These are phyloP conservation scores for Drosophila arawakana DNA, from an alignment of 1,140 invertebrate species.

Conservation along the genomic window DNA sequence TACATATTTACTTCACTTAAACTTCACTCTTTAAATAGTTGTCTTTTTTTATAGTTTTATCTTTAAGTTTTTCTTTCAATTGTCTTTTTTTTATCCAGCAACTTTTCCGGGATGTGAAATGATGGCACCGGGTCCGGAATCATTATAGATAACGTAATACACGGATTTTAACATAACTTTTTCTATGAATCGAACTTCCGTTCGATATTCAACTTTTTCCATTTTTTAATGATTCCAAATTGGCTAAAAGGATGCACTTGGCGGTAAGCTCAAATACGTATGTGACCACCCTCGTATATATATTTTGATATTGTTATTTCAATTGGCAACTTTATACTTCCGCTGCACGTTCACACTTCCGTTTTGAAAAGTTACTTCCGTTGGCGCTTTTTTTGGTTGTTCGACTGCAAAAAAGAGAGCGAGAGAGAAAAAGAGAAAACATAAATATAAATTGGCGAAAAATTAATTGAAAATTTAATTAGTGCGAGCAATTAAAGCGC, in stretches of 20 bases:
- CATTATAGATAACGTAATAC: slow-evolving; percentile 6
- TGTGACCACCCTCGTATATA: neutral
- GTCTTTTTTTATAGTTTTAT: neutral
- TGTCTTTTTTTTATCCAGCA: slow-evolving; percentile 18
- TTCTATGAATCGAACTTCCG: no score
- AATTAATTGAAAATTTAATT: slow-evolving; percentile 69
- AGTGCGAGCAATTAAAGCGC: slow-evolving; percentile 34
- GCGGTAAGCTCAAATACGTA: no score
- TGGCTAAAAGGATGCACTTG: no score
- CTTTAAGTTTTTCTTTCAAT: neutral
- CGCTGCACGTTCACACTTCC: slow-evolving; percentile 36
- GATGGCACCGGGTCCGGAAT: slow-evolving; percentile 13
- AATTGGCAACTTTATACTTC: slow-evolving; percentile 31
- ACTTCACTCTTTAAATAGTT: no score
- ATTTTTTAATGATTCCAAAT: no score
- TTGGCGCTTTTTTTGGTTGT: neutral
- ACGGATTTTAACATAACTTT: slow-evolving; percentile 20
- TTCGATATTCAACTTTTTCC: neutral
- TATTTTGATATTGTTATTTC: neutral
- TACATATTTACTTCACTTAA: no score
- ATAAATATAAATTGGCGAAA: slow-evolving; percentile 26
- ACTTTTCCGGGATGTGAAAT: slow-evolving; percentile 32
- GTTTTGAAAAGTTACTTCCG: slow-evolving; percentile 14
- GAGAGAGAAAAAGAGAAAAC: neutral
- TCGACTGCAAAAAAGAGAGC: slow-evolving; percentile 43